Base-by-base conservation (phyloP, 2,888 invertebrate species). In the Lochmaea capreae region DNA sequence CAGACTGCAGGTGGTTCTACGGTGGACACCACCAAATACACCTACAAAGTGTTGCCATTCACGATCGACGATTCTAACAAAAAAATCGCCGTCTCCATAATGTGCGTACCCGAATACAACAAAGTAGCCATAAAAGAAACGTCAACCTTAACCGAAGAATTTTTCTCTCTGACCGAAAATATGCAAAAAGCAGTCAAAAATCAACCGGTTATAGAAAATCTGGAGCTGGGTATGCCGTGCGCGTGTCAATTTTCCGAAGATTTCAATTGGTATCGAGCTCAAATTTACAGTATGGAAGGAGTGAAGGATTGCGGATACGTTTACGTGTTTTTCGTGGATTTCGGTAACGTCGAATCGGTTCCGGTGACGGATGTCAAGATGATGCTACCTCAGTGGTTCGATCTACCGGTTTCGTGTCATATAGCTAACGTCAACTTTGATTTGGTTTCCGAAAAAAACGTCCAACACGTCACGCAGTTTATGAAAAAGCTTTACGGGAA, bases 241-340 rank as follows among this genome's bases (percentile, higher is more conserved):
- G 86, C 92, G 73, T 90, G 92, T 46, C 85, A 89, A 62, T 93
- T 89, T 79, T 86, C 88, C 0, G 89, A 89, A 67, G 93, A 94
- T 82, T 87, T 88, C 0, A 81, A 86, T 49, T 96, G 94, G 94
- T 94, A 95, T 84, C 89, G 96, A 74, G 94, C 92, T 0, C 82
- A 88, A 14, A 89, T 96, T 67, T 84, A 89, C 59, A 88, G 90
- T 67, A 87, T 89, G 66, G 88, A 89, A 77, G 80, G 81, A 0
- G 84, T 87, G 26, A 3, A 33, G 18, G 85, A 63, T 33, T 79
- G 73, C 46, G 83, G 80, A 9, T 78, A 75, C 58, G 89, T 93
- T 0, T 89, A 89, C 80, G 91, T 95, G 0, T 88, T 89, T 77
- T 96, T 92, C 85, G 91, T 95, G 0, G 95, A 96, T 85, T 95